Percentiles rank a stretch among this genome's conserved stretches.
phyloP scores from a whole-genome alignment of 2,888 invertebrate genomes.

The Philereme transversata region DNA sequence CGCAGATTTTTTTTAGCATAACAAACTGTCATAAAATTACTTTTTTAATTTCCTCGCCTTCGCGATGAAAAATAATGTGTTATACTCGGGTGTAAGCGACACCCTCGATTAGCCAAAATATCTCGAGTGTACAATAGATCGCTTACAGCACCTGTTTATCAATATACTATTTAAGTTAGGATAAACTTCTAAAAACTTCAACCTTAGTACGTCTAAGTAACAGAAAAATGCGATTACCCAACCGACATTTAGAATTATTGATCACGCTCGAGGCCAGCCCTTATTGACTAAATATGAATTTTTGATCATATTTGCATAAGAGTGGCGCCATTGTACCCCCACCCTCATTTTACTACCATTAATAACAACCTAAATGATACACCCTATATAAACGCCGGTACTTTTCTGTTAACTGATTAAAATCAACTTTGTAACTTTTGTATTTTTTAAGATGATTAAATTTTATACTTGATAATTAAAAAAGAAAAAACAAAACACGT shows the following conservation, averaged over 20 bases:
- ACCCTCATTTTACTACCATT: conserved; percentile 13
- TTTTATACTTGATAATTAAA: not conserved
- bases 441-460: not conserved
- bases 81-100: too few relatives aligned
- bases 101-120: too few relatives aligned
- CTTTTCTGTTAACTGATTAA: conserved; percentile 18
- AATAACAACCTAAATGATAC: conserved; percentile 17
- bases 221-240: not conserved
- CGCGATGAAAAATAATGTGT: too few relatives aligned
- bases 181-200: too few relatives aligned
- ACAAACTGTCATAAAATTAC: too few relatives aligned
- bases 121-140: too few relatives aligned
- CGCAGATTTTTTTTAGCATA: too few relatives aligned
- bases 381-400: not conserved
- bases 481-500: too few relatives aligned
- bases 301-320: conserved; percentile 45
- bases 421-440: conserved; percentile 9
- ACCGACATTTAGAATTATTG: conserved; percentile 13
- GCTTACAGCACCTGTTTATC: too few relatives aligned
- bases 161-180: too few relatives aligned
- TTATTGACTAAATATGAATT: conserved; percentile 42
- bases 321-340: conserved; percentile 33
- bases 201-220: too few relatives aligned
- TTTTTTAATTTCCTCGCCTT: too few relatives aligned
- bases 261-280: conserved; percentile 10